Evolutionary conservation across 2,797 vertebrate species (phyloP).

Genomic region (Etheostoma perlongum): DNA sequence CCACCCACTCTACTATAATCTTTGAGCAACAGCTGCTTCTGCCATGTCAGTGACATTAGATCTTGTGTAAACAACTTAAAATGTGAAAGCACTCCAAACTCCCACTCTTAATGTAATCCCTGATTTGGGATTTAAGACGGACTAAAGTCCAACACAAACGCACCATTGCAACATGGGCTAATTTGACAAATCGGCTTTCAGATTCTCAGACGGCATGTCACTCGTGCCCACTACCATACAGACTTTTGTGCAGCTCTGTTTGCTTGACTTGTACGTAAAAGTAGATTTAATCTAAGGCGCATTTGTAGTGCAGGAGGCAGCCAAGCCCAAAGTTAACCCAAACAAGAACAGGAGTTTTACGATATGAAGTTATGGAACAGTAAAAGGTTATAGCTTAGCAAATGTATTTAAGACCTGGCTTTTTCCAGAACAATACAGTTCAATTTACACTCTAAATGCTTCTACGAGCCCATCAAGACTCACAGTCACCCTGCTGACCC

Average conservation of each 20-base stretch:
- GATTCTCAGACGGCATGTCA: constrained; percentile 67
- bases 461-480: constrained; percentile 35
- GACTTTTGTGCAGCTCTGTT: constrained; percentile 26
- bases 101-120: constrained; percentile 69
- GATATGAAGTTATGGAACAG: constrained; percentile 46
- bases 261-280: constrained; percentile 46
- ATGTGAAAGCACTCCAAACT: constrained; percentile 66
- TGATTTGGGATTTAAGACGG: constrained; percentile 71
- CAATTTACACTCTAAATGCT: constrained; percentile 33
- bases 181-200: constrained; percentile 77
- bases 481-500: constrained; percentile 46
- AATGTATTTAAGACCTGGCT: constrained; percentile 31
- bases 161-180: constrained; percentile 57
- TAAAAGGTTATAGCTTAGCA: constrained; percentile 51
- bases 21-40: constrained; percentile 53
- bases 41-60: constrained; percentile 68
- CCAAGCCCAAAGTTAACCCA: constrained; percentile 10
- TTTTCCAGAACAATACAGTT: constrained; percentile 45
- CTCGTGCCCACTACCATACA: too few species aligned
- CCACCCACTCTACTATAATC: constrained; percentile 46
- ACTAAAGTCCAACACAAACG: constrained; percentile 75
- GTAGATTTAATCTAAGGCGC: constrained; percentile 7
- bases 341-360: constrained; percentile 54
- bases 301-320: not conserved
- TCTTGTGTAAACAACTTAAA: constrained; percentile 78